A percentile compares a stretch with the other conserved stretches of the same genome.
phyloP scores from a whole-genome alignment of 2,797 vertebrate genomes.

The Spondyliosoma cantharus region DNA sequence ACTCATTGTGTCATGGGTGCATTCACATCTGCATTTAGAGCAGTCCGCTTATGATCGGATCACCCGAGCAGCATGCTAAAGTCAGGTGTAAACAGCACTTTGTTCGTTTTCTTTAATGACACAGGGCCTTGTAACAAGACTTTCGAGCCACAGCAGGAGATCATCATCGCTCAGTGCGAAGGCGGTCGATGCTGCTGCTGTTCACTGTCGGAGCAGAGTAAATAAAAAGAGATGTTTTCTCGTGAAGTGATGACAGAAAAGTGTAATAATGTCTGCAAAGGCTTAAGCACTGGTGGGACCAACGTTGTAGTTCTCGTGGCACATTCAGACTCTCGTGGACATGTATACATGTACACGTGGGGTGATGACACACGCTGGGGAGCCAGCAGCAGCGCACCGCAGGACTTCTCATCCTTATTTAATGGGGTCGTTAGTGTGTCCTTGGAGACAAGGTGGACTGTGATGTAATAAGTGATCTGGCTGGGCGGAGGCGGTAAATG shows the following conservation, averaged over 20 bases:
- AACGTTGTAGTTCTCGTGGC: conserved; percentile 20
- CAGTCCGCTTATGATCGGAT: no score
- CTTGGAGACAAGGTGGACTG: conserved; percentile 73
- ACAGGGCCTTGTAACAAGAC: conserved; percentile 21
- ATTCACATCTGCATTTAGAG: no score
- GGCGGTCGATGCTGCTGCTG: conserved; percentile 29
- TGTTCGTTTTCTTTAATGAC: conserved; percentile 4
- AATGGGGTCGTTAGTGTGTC: conserved; percentile 70
- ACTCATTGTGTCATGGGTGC: no score
- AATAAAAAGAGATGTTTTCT: conserved; percentile 24
- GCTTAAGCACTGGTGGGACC: conserved; percentile 7
- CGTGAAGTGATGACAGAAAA: conserved; percentile 27
- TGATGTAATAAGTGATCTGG: conserved; percentile 76
- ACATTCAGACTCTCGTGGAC: conserved; percentile 17
- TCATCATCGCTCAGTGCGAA: conserved; percentile 31
- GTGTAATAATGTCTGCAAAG: conserved; percentile 28
- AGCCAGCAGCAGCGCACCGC: conserved; percentile 28
- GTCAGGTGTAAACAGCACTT: no score
- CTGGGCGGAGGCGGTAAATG: conserved; percentile 54
- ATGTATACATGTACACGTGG: background rate
- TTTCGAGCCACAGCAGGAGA: conserved; percentile 17
- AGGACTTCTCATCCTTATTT: conserved; percentile 66
- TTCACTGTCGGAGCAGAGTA: conserved; percentile 31
- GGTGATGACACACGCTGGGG: conserved; percentile 31
- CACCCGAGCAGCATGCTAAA: no score